These are phyloP conservation scores for Caenorhabditis sp. DNA, from an alignment of 2,888 invertebrate species.

Conservation along the genomic window DNA sequence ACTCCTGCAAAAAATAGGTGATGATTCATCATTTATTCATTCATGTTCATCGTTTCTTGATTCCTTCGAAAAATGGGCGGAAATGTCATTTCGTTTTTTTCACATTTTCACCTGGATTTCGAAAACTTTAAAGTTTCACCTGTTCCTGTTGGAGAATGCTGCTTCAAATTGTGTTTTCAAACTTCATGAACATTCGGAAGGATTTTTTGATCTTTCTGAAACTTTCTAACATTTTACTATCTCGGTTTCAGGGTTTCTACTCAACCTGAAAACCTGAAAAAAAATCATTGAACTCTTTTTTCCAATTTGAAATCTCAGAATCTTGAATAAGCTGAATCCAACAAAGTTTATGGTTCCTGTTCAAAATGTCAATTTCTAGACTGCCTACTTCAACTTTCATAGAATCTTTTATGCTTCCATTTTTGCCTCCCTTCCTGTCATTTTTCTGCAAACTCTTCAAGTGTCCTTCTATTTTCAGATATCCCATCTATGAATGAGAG, in stretches of 20 bases:
- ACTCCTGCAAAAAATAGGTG: slow-evolving; percentile 4
- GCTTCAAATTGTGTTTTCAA: slow-evolving; percentile 3
- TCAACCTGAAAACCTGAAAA: no score
- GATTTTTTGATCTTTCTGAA: background rate
- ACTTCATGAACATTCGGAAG: background rate
- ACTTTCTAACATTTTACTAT: background rate
- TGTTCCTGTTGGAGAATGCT: background rate
- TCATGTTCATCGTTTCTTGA: slow-evolving; percentile 33
- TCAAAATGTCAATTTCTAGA: slow-evolving; percentile 30
- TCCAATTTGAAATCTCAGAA: background rate
- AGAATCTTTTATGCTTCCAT: slow-evolving; percentile 40
- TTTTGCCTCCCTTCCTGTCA: background rate
- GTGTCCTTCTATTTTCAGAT: slow-evolving; percentile 16
- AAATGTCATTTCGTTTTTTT: slow-evolving; percentile 38
- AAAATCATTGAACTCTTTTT: background rate
- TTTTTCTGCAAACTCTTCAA: no score
- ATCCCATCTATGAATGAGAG: slow-evolving; percentile 39
- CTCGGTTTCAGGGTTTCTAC: background rate
- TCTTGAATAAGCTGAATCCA: background rate
- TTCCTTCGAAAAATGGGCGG: slow-evolving; percentile 29
- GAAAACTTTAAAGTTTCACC: slow-evolving; percentile 12
- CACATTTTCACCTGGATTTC: slow-evolving; percentile 21
- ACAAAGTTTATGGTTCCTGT: background rate
- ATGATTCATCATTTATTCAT: slow-evolving; percentile 45
- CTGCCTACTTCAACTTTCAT: slow-evolving; percentile 43